phyloP scores from a whole-genome alignment of 1,140 invertebrate genomes.

The Orchesella cincta region DNA sequence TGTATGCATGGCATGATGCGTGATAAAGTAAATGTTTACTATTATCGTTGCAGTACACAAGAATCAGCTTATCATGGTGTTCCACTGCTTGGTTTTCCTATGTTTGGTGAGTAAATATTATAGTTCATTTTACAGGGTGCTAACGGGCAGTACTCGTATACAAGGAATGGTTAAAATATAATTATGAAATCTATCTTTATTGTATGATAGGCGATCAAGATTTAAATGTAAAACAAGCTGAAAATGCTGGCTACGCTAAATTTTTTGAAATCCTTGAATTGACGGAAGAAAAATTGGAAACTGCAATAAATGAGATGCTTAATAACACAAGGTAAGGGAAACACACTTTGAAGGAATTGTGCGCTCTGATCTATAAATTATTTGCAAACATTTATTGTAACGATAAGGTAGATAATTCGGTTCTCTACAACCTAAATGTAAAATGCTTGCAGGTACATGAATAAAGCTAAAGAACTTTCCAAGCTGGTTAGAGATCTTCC shows the following conservation, averaged over 20 bases:
- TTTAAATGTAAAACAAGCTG: slow-evolving; percentile 50
- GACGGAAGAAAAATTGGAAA: slow-evolving; percentile 9
- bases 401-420: too few relatives aligned
- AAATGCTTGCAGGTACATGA: slow-evolving; percentile 37
- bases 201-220: slow-evolving; percentile 52
- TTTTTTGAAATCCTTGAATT: slow-evolving; percentile 25
- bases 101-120: slow-evolving; percentile 48
- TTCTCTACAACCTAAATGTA: too few relatives aligned
- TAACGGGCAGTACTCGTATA: too few relatives aligned
- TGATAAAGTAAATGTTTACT: too few relatives aligned
- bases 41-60: slow-evolving; percentile 46
- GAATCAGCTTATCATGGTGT: slow-evolving; percentile 56
- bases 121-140: too few relatives aligned
- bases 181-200: background rate
- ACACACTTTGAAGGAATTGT: background rate
- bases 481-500: slow-evolving; percentile 45
- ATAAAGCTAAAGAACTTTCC: slow-evolving; percentile 31
- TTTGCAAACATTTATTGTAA: too few relatives aligned
- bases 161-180: too few relatives aligned
- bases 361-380: too few relatives aligned
- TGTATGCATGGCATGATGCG: too few relatives aligned
- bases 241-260: slow-evolving; percentile 17
- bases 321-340: slow-evolving; percentile 31
- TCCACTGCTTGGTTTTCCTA: slow-evolving; percentile 55
- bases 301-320: slow-evolving; percentile 30